A percentile compares a stretch with the other conserved stretches of the same genome.
These are phyloP conservation scores for Isurus oxyrinchus DNA, from an alignment of 2,113 vertebrate genomes.

Conservation along the genomic window DNA sequence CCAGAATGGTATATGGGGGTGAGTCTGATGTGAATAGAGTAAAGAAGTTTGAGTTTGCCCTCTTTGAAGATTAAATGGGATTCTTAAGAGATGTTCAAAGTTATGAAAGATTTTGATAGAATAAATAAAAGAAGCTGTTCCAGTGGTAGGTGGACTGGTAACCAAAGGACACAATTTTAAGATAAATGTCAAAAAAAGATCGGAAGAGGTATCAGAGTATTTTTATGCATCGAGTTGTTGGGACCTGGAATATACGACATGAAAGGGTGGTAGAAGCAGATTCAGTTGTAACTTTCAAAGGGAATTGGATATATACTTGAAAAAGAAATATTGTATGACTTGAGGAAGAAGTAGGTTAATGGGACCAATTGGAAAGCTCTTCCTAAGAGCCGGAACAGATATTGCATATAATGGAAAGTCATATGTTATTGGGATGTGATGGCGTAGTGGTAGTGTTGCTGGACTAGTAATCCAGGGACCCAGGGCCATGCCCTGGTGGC, in stretches of 20 bases:
- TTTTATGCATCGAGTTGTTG: neutral
- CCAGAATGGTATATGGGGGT: neutral
- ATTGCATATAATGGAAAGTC: neutral
- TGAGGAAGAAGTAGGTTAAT: neutral
- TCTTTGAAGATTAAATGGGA: neutral
- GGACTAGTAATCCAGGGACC: too few species aligned
- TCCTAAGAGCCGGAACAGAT: neutral
- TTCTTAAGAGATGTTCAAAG: neutral
- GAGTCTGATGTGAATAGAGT: neutral
- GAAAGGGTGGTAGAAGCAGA: neutral
- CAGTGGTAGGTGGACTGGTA: neutral
- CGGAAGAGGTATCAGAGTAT: neutral
- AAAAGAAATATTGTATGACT: neutral
- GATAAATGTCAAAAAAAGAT: neutral
- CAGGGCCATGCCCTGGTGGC: too few species aligned
- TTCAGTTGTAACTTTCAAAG: neutral
- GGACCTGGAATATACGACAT: neutral
- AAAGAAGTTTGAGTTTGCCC: neutral
- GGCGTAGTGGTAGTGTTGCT: too few species aligned
- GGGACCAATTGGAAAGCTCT: neutral
- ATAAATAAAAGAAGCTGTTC: neutral
- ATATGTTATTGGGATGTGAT: neutral
- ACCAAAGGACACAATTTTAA: neutral
- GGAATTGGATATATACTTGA: neutral
- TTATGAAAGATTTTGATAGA: neutral